Evolutionary conservation across 1,140 invertebrate species (phyloP), one percentile per base, ranked within the genome.

Genomic region (Drosophila pseudoananassae): DNA sequence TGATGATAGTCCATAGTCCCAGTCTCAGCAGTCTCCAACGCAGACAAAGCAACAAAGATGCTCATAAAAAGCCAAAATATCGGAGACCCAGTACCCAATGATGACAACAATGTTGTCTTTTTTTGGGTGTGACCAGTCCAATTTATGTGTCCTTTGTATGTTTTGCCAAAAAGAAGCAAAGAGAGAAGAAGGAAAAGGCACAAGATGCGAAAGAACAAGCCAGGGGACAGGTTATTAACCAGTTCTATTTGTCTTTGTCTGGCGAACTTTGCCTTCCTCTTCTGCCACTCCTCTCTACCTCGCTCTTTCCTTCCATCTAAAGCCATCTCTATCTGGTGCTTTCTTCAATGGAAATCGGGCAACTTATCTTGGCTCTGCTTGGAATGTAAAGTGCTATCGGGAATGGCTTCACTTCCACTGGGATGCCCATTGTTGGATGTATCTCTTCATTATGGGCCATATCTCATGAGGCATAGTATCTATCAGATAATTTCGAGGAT

Each of bases 61-160:
- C 59, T 78, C 80, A 66, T 83, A 84, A 83, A 83, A 84, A 59
- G 63, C 69, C 79, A 79, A 84, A 83, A 76, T 76, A 71, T 57
- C 51, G 55, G 36, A 70, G 36, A 70, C 49, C 3, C 10, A 20
- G 12, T 27, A 27, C 6, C 25, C 25, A 27, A 27, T 27, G 25
- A 27, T 27, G 25, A 27, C 25, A 27, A 27, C 25, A 27, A 27
- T 27, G 25, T 27, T 27, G 25, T 9, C 17, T 20, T 46, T 40
- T 40, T 45, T 46, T 59, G 51, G 65, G 50, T 49, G 50, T 53
- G 23, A 33, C 40, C 50, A 29, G n/a, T 46, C 29, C 53, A 74
- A 75, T 75, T 75, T 75, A 75, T 75, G 71, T n/a, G 52, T 75
- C 71, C 71, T 75, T 75, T 75, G 71, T 74, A 74, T 58, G 56